Conservation (phyloP, 2,113 vertebrate genomes). For the human (Homo sapiens) region GRCh38 chr15:80616501-80617000, state of each 20-base stretch:
- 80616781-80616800: too few species aligned
- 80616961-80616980: neutral
- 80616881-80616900: fast-evolving
- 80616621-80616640: neutral
- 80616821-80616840: neutral
- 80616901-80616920: neutral
- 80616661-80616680: neutral
- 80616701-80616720: neutral
- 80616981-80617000: neutral
- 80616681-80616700: fast-evolving
- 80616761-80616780: too few species aligned
- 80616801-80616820: fast-evolving
- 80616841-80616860: too few species aligned
- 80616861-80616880: neutral
- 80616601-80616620: neutral
- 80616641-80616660: fast-evolving
- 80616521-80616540: neutral
- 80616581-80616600: neutral
- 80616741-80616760: fast-evolving
- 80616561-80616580: neutral
- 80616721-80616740: neutral
- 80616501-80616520: fast-evolving
- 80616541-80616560: too few species aligned
- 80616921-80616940: fast-evolving
- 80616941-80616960: neutral